Evolutionary conservation across 2,888 invertebrate genomes (phyloP).

Genomic region (Incurvaria masculella): DNA sequence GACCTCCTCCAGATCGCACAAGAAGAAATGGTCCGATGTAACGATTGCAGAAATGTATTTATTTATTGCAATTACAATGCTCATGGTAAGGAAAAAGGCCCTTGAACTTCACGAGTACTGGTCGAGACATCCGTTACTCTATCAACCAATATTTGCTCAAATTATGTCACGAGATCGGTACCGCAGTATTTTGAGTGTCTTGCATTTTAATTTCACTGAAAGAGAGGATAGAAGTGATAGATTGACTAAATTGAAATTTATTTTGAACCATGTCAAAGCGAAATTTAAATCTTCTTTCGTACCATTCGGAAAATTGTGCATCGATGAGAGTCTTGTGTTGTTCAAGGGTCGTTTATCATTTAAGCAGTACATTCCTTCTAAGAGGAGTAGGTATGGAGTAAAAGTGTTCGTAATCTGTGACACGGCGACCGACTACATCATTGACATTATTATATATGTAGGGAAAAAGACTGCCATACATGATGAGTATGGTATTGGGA

Average conservation of each 20-base stretch:
- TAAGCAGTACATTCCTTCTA: conserved; percentile 15
- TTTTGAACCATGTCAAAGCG: too few relatives aligned
- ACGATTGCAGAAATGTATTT: conserved; percentile 11
- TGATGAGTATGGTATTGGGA: too few relatives aligned
- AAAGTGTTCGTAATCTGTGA: conserved; percentile 15
- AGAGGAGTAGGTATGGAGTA: conserved; percentile 14
- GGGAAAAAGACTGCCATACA: too few relatives aligned
- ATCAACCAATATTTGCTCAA: conserved; percentile 13
- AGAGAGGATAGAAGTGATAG: too few relatives aligned
- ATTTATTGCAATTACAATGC: conserved; percentile 13
- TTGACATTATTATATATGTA: too few relatives aligned
- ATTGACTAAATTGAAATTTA: too few relatives aligned
- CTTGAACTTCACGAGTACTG: conserved; percentile 16
- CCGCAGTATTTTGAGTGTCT: conserved; percentile 15
- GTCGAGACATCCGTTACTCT: conserved; percentile 14
- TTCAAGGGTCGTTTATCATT: conserved; percentile 12
- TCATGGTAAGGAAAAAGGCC: conserved; percentile 15
- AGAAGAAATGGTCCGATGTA: conserved; percentile 1
- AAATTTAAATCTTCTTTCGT: conserved; percentile 9
- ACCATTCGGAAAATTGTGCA: conserved; percentile 11
- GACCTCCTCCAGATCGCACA: too few relatives aligned
- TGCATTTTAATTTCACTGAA: too few relatives aligned
- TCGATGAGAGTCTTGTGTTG: conserved; percentile 14
- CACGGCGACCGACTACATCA: too few relatives aligned
- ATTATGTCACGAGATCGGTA: conserved; percentile 14